phyloP scores from a whole-genome alignment of 2,113 vertebrate species.

The Crotalus tigris region DNA sequence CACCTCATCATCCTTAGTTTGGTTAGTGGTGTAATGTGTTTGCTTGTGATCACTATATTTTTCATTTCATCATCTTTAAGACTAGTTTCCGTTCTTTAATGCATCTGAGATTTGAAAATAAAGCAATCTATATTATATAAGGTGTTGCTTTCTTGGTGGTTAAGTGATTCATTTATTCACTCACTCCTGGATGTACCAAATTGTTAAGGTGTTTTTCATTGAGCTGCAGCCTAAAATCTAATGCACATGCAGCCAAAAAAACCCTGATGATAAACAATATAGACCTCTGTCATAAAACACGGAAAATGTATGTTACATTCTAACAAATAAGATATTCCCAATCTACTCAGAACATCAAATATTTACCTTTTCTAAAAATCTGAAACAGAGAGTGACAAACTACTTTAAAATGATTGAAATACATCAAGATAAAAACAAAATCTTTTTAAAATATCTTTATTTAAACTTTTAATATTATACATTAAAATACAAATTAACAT shows the following conservation, averaged over 20 bases:
- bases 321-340: not conserved
- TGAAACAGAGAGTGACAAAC: not conserved
- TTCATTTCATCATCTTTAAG: slow-evolving; percentile 8
- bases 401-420: not conserved
- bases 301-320: too few species aligned
- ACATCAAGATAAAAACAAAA: not conserved
- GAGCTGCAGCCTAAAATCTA: not conserved
- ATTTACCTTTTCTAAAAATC: too few species aligned
- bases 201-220: not conserved
- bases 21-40: slow-evolving; percentile 6
- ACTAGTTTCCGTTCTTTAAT: not conserved
- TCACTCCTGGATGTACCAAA: not conserved
- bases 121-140: not conserved
- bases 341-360: not conserved
- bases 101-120: not conserved
- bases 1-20: not conserved
- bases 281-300: not conserved
- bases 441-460: not conserved
- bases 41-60: slow-evolving; percentile 19
- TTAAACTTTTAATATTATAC: too few species aligned
- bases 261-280: not conserved
- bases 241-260: not conserved
- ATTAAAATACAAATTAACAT: too few species aligned
- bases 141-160: not conserved
- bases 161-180: not conserved